Percentiles rank a stretch among this genome's conserved stretches.
phyloP scores from a whole-genome alignment of 2,113 vertebrate species.

The Myotis davidii region DNA sequence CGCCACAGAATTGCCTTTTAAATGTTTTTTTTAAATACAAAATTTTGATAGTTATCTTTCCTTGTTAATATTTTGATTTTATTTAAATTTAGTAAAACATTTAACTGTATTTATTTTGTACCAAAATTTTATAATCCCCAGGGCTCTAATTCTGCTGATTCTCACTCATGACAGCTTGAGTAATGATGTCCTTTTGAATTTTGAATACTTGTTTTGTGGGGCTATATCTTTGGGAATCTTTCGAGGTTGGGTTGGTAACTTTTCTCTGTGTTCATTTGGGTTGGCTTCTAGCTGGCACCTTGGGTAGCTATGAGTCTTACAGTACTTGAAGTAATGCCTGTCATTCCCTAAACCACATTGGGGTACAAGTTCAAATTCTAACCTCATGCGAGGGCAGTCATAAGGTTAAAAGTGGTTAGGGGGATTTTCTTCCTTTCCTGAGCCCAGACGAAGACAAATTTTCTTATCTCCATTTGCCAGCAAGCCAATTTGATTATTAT shows the following conservation, averaged over 20 bases:
- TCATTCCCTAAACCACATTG: not conserved
- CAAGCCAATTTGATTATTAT: not conserved
- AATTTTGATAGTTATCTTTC: not conserved
- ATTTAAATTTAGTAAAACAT: not conserved
- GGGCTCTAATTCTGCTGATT: not conserved
- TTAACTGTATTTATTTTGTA: not conserved
- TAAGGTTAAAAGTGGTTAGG: not conserved
- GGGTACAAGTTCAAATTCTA: not conserved
- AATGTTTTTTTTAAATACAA: not conserved
- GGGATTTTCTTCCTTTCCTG: not conserved
- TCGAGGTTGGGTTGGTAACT: not conserved
- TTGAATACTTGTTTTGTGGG: not conserved
- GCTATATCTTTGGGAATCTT: not conserved
- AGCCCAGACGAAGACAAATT: not conserved
- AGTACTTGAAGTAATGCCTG: not conserved
- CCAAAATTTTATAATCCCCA: not conserved
- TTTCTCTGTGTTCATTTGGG: not conserved
- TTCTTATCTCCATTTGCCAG: not conserved
- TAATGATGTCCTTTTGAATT: not conserved
- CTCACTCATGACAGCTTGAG: not conserved
- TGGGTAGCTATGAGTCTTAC: not conserved
- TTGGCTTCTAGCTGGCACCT: not conserved
- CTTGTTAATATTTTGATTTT: not conserved
- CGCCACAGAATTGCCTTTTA: not conserved
- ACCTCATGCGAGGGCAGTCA: not conserved